Evolutionary conservation across 2,888 invertebrate species (phyloP).

Genomic region (Agrilus biguttatus): DNA sequence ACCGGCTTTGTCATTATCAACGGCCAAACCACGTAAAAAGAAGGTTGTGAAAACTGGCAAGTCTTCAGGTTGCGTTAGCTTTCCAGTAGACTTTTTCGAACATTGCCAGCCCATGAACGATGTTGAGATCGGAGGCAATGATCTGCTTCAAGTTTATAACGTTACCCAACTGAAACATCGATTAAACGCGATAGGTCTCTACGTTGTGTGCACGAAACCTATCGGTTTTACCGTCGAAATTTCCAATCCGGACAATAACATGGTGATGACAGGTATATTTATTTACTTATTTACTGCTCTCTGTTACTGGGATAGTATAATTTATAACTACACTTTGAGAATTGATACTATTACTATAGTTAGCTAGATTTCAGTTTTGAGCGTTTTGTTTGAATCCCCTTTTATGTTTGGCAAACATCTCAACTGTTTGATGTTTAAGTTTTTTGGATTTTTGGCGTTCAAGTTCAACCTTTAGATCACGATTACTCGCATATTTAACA

Average conservation of each 20-base stretch:
- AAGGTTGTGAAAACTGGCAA: slow-evolving; percentile 43
- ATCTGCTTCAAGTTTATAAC: slow-evolving; percentile 88
- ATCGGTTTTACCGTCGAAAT: slow-evolving; percentile 83
- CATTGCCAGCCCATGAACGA: slow-evolving; percentile 85
- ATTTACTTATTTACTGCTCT: too few species aligned
- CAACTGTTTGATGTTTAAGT: too few species aligned
- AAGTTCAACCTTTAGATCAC: too few species aligned
- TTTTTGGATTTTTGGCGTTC: too few species aligned
- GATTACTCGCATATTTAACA: too few species aligned
- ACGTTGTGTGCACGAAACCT: slow-evolving; percentile 84
- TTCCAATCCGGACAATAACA: slow-evolving; percentile 69
- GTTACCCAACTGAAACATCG: slow-evolving; percentile 85
- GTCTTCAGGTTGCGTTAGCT: slow-evolving; percentile 51
- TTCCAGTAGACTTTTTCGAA: slow-evolving; percentile 95
- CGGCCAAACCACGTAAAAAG: slow-evolving; percentile 37
- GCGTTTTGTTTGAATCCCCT: too few species aligned
- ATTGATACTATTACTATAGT: too few species aligned
- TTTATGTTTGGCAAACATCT: too few species aligned
- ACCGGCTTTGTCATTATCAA: slow-evolving; percentile 31
- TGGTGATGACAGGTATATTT: slow-evolving; percentile 58
- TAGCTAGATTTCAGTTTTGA: too few species aligned
- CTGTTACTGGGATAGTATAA: too few species aligned
- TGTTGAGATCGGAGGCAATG: slow-evolving; percentile 90
- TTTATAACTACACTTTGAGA: too few species aligned
- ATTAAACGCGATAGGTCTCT: slow-evolving; percentile 72